Percentiles rank a stretch among this genome's conserved stretches.
Evolutionary conservation across 2,888 invertebrate species (phyloP).

Genomic region (Lochmaea capreae): DNA sequence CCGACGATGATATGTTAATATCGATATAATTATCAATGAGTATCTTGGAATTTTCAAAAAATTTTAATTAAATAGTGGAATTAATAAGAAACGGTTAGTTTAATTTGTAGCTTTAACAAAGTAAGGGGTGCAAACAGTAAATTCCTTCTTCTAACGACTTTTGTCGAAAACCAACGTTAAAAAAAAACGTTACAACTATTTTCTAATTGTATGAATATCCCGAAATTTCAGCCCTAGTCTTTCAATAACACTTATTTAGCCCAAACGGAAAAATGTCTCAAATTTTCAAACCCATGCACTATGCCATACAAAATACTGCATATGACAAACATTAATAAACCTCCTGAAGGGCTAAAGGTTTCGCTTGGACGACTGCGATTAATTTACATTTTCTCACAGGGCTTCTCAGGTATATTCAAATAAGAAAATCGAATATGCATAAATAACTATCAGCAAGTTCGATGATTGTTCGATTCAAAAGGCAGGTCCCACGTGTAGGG

Average conservation of each 20-base stretch:
- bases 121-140: no score
- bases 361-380: conserved; percentile 55
- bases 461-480: conserved; percentile 32
- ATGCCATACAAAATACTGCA: conserved; percentile 48
- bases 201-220: conserved; percentile 43
- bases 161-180: conserved; percentile 18
- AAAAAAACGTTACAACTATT: conserved; percentile 31
- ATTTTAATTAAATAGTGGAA: no score
- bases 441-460: conserved; percentile 63
- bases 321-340: conserved; percentile 4
- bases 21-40: no score
- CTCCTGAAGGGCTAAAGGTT: conserved; percentile 1
- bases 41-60: no score
- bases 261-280: conserved; percentile 61
- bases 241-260: conserved; percentile 54
- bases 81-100: no score
- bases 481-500: conserved; percentile 36
- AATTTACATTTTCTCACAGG: conserved; percentile 65
- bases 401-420: conserved; percentile 64
- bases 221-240: conserved; percentile 57
- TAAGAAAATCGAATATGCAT: conserved; percentile 65
- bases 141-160: conserved; percentile 11
- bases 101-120: no score
- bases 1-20: no score
- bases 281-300: conserved; percentile 58